These are phyloP conservation scores for Epistrophella euchroma DNA, from an alignment of 2,888 invertebrate species.

Conservation along the genomic window DNA sequence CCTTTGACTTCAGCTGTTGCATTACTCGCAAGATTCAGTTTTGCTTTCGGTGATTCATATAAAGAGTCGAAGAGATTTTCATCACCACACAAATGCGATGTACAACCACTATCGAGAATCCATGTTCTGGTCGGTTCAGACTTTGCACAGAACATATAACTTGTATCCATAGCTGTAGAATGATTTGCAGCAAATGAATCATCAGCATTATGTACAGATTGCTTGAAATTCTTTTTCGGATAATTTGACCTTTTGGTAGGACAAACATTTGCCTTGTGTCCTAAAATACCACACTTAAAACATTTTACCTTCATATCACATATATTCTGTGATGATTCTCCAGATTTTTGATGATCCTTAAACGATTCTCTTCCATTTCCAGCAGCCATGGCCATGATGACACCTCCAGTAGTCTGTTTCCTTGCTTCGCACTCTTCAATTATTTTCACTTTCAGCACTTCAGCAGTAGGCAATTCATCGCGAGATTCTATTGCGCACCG, in stretches of 20 bases:
- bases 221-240: neutral
- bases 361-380: neutral
- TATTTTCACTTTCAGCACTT: slow-evolving; percentile 56
- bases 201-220: neutral
- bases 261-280: slow-evolving; percentile 59
- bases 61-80: neutral
- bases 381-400: slow-evolving; percentile 32
- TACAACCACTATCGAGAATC: slow-evolving; percentile 8
- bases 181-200: neutral
- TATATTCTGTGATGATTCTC: neutral
- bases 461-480: slow-evolving; percentile 57
- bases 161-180: neutral
- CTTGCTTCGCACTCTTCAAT: slow-evolving; percentile 61
- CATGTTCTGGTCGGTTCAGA: neutral
- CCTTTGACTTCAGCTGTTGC: slow-evolving; percentile 5
- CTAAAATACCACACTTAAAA: slow-evolving; percentile 50
- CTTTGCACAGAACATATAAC: neutral
- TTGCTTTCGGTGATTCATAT: neutral
- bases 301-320: slow-evolving; percentile 29
- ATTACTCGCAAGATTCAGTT: too few relatives aligned
- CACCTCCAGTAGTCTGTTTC: slow-evolving; percentile 38
- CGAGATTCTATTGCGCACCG: slow-evolving; percentile 51
- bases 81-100: neutral
- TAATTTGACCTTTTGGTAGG: neutral
- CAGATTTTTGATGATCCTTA: slow-evolving; percentile 4